Base-by-base conservation (phyloP, 37 sponge, comb jelly and placozoan genomes). In the Geodia barretti region DNA sequence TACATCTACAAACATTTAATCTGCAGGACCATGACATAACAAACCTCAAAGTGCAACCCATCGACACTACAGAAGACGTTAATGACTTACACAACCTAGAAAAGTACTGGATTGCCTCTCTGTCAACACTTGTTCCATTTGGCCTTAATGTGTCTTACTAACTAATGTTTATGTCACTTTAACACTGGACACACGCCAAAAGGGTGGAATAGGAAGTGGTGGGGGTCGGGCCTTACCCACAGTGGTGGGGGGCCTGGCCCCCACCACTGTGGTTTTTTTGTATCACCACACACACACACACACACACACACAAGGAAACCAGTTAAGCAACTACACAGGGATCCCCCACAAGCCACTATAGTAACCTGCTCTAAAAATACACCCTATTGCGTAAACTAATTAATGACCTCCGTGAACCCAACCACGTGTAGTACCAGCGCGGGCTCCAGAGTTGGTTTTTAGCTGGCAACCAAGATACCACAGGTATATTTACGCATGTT, bases 21-120 rank as follows among this genome's bases (percentile, higher is more conserved):
- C 61, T 80, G 5, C 60, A 26, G 26, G 81, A 69, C 62, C 81
- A 80, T 38, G 32, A 25, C 25, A 43, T 80, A 4, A 26, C 62
- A 24, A 11, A 69, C 72, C 36, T 80, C 3, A 39, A 41, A 64
- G 58, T 66, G 39, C 79, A 64, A 39, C 33, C 47, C 38, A 78
- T 76, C 17, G 77, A 76, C n/a, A 71, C 73, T 33, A 31, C 25
- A 8, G 9, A 71, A 5, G 38, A 71, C 38, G 25, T 38, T 19
- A 33, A 5, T 9, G 63, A 60, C 28, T 35, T 75, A 24, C 26
- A 24, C 28, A 25, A 75, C 14, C 76, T 75, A 8, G 76, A 75
- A 75, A 31, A 61, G 28, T 75, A 31, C 38, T 75, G 76, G 76
- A 75, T 75, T 20, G 4, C 23, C 17, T 37, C 74, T 29, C 58